Conservation (phyloP, 2,797 vertebrate species). For the Fistularia tabacaria region DNA sequence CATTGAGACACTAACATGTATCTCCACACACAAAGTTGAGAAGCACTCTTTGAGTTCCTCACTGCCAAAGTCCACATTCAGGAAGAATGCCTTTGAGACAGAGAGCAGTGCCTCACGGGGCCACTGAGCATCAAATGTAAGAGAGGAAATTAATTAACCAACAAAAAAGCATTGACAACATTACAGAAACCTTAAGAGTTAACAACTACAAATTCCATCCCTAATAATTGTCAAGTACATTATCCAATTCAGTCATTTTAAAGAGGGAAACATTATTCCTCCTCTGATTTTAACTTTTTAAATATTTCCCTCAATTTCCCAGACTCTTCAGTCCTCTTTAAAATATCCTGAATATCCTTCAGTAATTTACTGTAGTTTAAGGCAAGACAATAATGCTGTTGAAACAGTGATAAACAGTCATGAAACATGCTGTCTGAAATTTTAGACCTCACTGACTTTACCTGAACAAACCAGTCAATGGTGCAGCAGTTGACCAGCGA, state of each 20-base stretch:
- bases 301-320: no score
- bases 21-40: slow-evolving; percentile 83
- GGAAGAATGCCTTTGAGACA: slow-evolving; percentile 82
- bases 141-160: neutral
- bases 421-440: neutral
- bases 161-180: neutral
- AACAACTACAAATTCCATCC: no score
- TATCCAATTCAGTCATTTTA: no score
- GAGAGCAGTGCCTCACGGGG: slow-evolving; percentile 83
- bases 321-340: no score
- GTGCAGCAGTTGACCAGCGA: slow-evolving; percentile 86
- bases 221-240: no score
- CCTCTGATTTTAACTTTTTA: no score
- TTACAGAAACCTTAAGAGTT: neutral
- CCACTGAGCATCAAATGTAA: slow-evolving; percentile 64
- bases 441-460: slow-evolving; percentile 32
- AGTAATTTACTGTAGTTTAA: no score
- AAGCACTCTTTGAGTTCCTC: slow-evolving; percentile 76
- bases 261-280: no score
- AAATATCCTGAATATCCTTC: no score
- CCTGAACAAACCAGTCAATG: slow-evolving; percentile 87
- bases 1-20: slow-evolving; percentile 79
- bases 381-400: no score
- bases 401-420: neutral
- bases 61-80: slow-evolving; percentile 72